These are phyloP conservation scores for Camponotus fellah DNA, from an alignment of 2,888 invertebrate genomes.

Conservation along the genomic window DNA sequence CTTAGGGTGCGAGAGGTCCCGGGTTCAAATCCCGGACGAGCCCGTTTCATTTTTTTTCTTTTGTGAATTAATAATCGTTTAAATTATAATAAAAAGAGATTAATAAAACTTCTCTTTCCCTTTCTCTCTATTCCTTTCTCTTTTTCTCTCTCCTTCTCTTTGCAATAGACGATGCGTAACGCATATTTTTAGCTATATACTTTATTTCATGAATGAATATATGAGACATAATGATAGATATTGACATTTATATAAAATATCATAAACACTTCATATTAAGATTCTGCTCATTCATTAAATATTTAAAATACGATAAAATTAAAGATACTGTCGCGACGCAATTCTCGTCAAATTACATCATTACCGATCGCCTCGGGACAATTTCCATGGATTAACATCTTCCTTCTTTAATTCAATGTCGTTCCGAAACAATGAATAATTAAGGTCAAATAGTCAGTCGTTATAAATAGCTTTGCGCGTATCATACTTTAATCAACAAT, in stretches of 20 bases:
- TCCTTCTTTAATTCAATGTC: conserved; percentile 45
- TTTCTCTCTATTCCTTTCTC: not conserved
- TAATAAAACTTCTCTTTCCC: not conserved
- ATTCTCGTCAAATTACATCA: conserved; percentile 46
- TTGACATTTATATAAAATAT: not conserved
- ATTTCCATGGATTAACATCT: conserved; percentile 53
- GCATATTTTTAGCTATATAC: not conserved
- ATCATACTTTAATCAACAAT: conserved; percentile 16
- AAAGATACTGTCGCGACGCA: not conserved
- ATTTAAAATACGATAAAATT: not conserved
- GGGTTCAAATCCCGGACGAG: conserved; percentile 92
- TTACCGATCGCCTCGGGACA: conserved; percentile 34
- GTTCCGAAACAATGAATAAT: conserved; percentile 47
- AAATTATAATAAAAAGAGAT: not conserved
- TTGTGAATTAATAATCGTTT: not conserved
- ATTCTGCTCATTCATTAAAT: not conserved
- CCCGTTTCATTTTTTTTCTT: conserved; percentile 84
- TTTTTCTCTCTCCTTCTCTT: not conserved
- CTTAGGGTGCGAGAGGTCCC: conserved; percentile 92
- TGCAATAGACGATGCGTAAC: not conserved
- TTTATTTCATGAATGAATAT: not conserved
- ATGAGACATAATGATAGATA: not conserved
- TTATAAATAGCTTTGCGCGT: conserved; percentile 37
- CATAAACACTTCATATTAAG: not conserved
- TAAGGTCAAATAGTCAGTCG: conserved; percentile 23